These are phyloP conservation scores for Hassar affinis DNA, from an alignment of 2,113 vertebrate genomes.

Conservation along the genomic window DNA sequence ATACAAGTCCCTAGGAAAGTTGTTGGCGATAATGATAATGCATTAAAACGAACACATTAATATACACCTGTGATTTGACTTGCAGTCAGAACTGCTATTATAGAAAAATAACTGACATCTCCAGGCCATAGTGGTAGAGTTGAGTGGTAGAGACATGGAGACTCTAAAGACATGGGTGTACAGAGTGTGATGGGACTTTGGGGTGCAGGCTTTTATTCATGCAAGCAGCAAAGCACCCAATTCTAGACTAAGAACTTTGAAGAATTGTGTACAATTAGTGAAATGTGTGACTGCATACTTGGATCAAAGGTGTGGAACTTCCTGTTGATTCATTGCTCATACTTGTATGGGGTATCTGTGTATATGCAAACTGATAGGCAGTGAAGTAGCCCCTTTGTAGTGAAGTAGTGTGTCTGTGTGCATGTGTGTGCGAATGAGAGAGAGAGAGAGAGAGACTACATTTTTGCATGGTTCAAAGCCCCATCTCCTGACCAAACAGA, in stretches of 20 bases:
- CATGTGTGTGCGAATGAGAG: too few species aligned
- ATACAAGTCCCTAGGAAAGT: too few species aligned
- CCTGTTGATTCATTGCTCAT: not conserved
- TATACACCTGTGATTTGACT: too few species aligned
- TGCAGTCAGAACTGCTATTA: too few species aligned
- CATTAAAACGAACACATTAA: too few species aligned
- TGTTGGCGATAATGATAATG: too few species aligned
- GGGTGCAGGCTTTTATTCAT: not conserved
- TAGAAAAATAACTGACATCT: too few species aligned
- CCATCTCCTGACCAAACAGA: too few species aligned
- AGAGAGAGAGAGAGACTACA: not conserved
- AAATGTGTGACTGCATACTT: not conserved
- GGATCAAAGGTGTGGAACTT: not conserved
- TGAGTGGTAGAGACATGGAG: too few species aligned
- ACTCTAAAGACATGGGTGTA: not conserved
- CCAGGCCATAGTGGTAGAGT: too few species aligned
- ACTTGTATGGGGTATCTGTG: not conserved
- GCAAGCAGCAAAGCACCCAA: not conserved
- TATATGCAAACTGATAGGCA: not conserved
- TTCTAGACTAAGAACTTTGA: not conserved
- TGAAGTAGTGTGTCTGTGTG: not conserved
- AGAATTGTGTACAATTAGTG: not conserved
- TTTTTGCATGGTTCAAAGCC: not conserved
- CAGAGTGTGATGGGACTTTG: not conserved
- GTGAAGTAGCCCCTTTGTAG: not conserved